Evolutionary conservation across 2,888 invertebrate genomes (phyloP).

Genomic region (Timema podura): DNA sequence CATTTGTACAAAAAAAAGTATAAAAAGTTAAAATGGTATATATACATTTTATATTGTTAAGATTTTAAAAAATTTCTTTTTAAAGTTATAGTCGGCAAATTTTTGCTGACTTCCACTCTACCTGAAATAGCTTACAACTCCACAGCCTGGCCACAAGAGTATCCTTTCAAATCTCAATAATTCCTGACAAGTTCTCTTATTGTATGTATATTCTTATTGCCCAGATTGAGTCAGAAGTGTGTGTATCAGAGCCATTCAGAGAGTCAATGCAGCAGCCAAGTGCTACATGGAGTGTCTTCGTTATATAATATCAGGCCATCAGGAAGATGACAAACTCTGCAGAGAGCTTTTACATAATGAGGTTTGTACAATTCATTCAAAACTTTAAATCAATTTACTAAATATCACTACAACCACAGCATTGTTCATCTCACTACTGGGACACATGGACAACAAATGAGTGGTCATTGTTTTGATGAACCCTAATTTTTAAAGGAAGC

Average conservation of each 20-base stretch:
- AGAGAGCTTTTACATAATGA: constrained; percentile 39
- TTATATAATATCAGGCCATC: constrained; percentile 54
- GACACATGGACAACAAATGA: too few relatives aligned
- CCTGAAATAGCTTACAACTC: neutral
- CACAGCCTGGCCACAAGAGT: neutral
- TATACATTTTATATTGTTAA: too few relatives aligned
- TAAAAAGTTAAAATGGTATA: too few relatives aligned
- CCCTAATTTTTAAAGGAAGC: too few relatives aligned
- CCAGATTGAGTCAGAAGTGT: constrained; percentile 57
- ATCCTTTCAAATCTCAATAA: constrained; percentile 1
- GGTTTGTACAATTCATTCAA: constrained; percentile 14
- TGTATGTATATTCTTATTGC: constrained; percentile 30
- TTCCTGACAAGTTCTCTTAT: neutral
- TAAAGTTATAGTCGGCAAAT: too few relatives aligned
- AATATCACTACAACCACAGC: too few relatives aligned
- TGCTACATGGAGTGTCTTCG: constrained; percentile 72
- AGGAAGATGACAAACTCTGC: constrained; percentile 46
- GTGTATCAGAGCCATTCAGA: constrained; percentile 63
- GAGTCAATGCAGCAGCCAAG: constrained; percentile 58
- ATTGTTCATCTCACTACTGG: too few relatives aligned
- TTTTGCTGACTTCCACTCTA: neutral
- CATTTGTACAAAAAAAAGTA: too few relatives aligned
- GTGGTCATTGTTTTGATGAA: too few relatives aligned
- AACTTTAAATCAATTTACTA: too few relatives aligned
- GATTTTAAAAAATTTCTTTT: too few relatives aligned